Percentiles rank a stretch among this genome's conserved stretches.
These are phyloP conservation scores for Felis catus DNA, from an alignment of 2,113 vertebrate species.

Conservation along the genomic window DNA sequence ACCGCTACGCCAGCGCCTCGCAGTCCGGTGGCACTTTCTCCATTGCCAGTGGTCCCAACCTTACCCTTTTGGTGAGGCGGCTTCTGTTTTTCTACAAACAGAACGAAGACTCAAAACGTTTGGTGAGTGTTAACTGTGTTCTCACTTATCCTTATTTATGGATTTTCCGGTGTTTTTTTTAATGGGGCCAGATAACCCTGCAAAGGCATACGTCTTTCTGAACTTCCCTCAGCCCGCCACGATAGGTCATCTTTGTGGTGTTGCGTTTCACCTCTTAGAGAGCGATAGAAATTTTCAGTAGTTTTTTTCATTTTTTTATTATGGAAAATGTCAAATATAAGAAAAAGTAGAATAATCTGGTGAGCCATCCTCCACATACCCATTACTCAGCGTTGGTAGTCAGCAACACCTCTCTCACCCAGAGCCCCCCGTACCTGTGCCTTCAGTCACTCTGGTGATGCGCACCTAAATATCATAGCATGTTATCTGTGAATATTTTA, in stretches of 20 bases:
- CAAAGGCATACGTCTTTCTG: rapidly evolving
- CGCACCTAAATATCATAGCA: rapidly evolving
- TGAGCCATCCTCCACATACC: rapidly evolving
- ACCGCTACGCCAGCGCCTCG: conserved; percentile 87
- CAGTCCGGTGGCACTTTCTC: conserved; percentile 86
- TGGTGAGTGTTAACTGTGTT: conserved; percentile 87
- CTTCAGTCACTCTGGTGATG: rapidly evolving
- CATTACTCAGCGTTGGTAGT: rapidly evolving
- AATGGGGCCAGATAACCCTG: neutral
- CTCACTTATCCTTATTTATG: rapidly evolving
- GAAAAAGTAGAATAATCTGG: neutral
- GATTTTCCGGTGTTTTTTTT: neutral
- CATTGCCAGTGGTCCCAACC: conserved; percentile 83
- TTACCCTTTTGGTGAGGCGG: conserved; percentile 92
- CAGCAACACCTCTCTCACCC: rapidly evolving
- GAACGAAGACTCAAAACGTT: conserved; percentile 92
- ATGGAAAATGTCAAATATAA: neutral
- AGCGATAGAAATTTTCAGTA: neutral
- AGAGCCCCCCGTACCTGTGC: neutral
- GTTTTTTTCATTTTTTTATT: neutral
- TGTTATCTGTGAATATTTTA: rapidly evolving
- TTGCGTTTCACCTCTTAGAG: neutral
- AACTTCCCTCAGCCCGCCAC: neutral
- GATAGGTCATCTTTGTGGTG: neutral
- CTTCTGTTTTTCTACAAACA: conserved; percentile 98